Percentiles rank a stretch among this genome's conserved stretches.
Evolutionary conservation across 2,113 vertebrate genomes (phyloP).

Genomic region (Climacteris rufus): DNA sequence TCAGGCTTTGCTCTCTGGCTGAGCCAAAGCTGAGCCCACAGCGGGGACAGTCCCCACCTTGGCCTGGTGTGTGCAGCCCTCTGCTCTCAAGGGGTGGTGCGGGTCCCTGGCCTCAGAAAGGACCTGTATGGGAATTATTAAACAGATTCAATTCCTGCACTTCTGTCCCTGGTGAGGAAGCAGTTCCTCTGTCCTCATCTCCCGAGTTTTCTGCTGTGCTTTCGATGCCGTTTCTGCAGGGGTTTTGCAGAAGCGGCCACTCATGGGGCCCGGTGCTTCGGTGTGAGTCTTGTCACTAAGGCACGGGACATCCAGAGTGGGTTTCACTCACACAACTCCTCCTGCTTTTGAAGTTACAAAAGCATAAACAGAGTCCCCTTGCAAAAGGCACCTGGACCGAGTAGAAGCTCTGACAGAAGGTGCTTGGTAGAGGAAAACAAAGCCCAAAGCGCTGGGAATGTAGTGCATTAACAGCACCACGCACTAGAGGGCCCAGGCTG

Average conservation of each 20-base stretch:
- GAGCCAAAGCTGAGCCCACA: background rate
- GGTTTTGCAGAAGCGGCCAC: background rate
- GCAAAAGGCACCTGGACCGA: background rate
- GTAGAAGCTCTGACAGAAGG: background rate
- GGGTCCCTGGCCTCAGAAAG: background rate
- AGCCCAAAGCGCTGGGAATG: background rate
- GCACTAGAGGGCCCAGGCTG: slow-evolving; percentile 4
- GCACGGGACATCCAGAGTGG: background rate
- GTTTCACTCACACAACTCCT: background rate
- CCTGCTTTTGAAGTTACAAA: background rate
- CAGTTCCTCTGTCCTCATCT: background rate
- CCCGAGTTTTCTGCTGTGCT: background rate
- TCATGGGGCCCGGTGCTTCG: background rate
- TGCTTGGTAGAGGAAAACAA: background rate
- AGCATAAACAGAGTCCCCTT: background rate
- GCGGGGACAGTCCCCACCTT: background rate
- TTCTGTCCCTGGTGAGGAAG: background rate
- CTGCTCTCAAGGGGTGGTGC: background rate
- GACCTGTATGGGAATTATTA: background rate
- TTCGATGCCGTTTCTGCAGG: background rate
- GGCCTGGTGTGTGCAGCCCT: background rate
- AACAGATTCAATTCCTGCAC: background rate
- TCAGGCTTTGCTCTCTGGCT: background rate
- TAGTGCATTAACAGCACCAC: background rate
- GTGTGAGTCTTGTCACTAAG: background rate